Conservation (phyloP, 2,797 vertebrate species). For the Tokudaia tokunoshimensis region DNA sequence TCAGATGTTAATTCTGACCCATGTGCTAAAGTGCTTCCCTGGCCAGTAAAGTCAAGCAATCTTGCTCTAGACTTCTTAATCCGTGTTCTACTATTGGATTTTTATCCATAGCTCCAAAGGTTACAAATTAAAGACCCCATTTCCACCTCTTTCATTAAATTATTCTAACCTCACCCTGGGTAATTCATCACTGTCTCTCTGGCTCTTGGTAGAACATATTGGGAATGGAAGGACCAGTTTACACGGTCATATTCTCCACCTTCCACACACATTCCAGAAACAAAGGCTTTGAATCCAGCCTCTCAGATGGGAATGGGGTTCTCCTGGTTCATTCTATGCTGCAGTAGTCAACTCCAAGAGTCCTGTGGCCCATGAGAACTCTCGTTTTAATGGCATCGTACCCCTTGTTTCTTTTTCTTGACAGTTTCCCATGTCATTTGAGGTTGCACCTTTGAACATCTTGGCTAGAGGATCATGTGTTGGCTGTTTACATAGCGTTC, state of each 20-base stretch:
- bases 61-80: slow-evolving; percentile 55
- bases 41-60: slow-evolving; percentile 40
- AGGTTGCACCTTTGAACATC: background rate
- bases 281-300: background rate
- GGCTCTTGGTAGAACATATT: slow-evolving; percentile 1
- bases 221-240: slow-evolving; percentile 48
- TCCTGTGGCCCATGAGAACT: background rate
- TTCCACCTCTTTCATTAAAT: slow-evolving; percentile 79
- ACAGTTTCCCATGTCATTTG: background rate
- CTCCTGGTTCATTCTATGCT: background rate
- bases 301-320: background rate
- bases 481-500: background rate
- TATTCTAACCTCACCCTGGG: slow-evolving; percentile 81
- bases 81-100: slow-evolving; percentile 69
- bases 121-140: slow-evolving; percentile 77
- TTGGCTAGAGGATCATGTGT: background rate
- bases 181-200: slow-evolving; percentile 77
- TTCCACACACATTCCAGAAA: slow-evolving; percentile 44
- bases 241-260: background rate
- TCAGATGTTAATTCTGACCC: slow-evolving; percentile 77
- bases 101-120: slow-evolving; percentile 75
- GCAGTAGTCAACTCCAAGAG: background rate
- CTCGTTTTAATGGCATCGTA: background rate
- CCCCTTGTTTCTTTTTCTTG: background rate
- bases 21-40: slow-evolving; percentile 56